phyloP scores from a whole-genome alignment of 64 coral and sea anemone species.

The Catalaphyllia jardinei region DNA sequence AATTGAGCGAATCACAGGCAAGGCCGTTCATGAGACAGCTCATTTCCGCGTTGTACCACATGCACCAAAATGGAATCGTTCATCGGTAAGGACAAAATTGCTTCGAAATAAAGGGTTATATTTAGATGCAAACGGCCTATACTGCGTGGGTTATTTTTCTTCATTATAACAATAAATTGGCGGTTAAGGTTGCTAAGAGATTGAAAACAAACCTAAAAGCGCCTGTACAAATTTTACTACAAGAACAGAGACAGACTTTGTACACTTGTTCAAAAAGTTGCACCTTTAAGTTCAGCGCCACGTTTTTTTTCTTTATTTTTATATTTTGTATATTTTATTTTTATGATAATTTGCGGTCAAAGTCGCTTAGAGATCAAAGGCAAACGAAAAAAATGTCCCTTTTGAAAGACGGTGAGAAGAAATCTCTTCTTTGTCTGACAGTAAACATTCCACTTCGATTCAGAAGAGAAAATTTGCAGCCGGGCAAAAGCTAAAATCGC shows the following conservation, averaged over 20 bases:
- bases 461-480: background rate
- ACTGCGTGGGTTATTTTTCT: background rate
- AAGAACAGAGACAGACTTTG: background rate
- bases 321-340: background rate
- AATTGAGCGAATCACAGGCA: conserved; percentile 89
- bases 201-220: background rate
- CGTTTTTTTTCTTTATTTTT: background rate
- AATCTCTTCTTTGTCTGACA: background rate
- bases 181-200: conserved; percentile 5
- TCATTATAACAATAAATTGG: background rate
- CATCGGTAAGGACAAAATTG: conserved; percentile 72
- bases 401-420: background rate
- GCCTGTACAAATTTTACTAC: background rate
- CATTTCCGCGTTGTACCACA: conserved; percentile 80
- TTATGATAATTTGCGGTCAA: conserved; percentile 4
- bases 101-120: background rate
- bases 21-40: conserved; percentile 81
- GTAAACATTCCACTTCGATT: background rate
- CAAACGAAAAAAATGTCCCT: conserved; percentile 33
- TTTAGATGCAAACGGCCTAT: background rate
- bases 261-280: background rate
- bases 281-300: background rate
- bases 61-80: conserved; percentile 87
- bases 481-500: background rate
- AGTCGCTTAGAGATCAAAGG: conserved; percentile 24